Percentiles rank a stretch among this genome's conserved stretches.
Evolutionary conservation across 1,140 invertebrate species (phyloP).

Genomic region (Drosophila obscura): DNA sequence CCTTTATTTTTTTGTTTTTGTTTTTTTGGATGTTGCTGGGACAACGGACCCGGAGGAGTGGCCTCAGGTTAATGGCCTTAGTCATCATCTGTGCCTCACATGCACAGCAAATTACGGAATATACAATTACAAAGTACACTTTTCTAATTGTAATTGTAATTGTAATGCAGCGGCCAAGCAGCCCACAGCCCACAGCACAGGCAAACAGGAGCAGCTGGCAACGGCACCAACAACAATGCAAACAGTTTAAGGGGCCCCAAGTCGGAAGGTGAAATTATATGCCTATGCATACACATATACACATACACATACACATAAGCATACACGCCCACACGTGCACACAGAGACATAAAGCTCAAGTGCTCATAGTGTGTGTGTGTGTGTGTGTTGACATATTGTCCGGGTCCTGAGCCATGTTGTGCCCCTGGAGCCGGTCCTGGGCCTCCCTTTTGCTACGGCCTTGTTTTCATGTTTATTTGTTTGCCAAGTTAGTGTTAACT

Average conservation of each 20-base stretch:
- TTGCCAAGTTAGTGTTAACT: constrained; percentile 82
- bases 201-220: constrained; percentile 27
- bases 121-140: constrained; percentile 80
- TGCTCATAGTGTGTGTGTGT: constrained; percentile 26
- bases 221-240: constrained; percentile 67
- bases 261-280: constrained; percentile 81
- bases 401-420: constrained; percentile 19
- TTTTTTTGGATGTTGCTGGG: constrained; percentile 22
- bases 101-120: constrained; percentile 68
- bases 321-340: background rate
- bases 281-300: constrained; percentile 57
- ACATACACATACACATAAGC: background rate
- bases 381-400: constrained; percentile 74
- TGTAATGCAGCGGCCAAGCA: constrained; percentile 75
- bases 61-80: constrained; percentile 50
- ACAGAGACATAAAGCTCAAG: constrained; percentile 43
- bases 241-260: constrained; percentile 70
- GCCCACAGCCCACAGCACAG: constrained; percentile 9
- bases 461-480: constrained; percentile 80
- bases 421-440: constrained; percentile 2
- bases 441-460: background rate
- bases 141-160: constrained; percentile 82
- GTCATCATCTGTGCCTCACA: constrained; percentile 49
- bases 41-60: constrained; percentile 23
- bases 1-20: constrained; percentile 9